These are phyloP conservation scores for Bubalus kerabau DNA, from an alignment of 2,113 vertebrate species.

Conservation along the genomic window DNA sequence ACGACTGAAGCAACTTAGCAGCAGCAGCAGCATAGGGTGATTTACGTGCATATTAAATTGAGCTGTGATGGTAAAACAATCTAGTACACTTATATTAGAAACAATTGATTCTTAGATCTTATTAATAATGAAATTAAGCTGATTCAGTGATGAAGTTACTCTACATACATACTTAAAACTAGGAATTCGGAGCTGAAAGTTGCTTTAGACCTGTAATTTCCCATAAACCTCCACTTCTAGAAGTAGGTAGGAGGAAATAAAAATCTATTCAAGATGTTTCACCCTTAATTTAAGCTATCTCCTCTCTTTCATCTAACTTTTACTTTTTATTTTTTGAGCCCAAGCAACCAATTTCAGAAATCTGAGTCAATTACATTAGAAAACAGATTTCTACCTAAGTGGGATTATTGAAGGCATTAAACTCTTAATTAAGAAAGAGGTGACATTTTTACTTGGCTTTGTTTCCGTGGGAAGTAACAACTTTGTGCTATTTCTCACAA, in stretches of 20 bases:
- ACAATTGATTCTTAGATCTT: neutral
- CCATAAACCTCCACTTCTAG: neutral
- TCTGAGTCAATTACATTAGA: neutral
- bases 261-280: neutral
- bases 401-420: neutral
- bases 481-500: neutral
- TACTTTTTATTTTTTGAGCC: neutral
- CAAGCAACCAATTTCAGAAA: constrained; percentile 16
- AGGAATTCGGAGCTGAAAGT: neutral
- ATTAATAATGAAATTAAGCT: neutral
- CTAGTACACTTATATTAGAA: neutral
- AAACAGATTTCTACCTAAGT: neutral
- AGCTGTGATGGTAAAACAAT: neutral
- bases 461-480: neutral
- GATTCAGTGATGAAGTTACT: neutral
- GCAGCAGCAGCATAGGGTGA: neutral
- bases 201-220: neutral
- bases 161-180: neutral
- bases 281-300: neutral
- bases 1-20: too few relatives aligned
- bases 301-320: neutral
- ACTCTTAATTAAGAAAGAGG: constrained; percentile 7
- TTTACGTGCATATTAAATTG: neutral
- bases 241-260: neutral
- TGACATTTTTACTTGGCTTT: neutral